Evolutionary conservation across 2,888 invertebrate genomes (phyloP).

Genomic region (Euclidia mi): DNA sequence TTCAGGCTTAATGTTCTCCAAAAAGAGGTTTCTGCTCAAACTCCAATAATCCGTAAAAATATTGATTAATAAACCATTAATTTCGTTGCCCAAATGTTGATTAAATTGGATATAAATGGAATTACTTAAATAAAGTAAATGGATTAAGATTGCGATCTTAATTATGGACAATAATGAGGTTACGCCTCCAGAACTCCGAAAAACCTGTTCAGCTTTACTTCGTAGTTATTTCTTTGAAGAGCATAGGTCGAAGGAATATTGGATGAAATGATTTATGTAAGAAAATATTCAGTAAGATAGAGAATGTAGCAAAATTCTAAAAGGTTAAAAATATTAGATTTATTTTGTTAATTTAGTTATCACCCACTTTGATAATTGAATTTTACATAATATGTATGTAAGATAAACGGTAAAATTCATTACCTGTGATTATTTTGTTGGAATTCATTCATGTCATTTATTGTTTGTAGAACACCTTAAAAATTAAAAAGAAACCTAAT

Average conservation of each 20-base stretch:
- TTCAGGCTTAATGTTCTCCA: background rate
- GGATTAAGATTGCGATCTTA: slow-evolving; percentile 11
- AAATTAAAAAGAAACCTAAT: no score
- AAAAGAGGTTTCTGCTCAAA: slow-evolving; percentile 1
- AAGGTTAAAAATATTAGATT: no score
- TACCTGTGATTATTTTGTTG: no score
- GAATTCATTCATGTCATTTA: no score
- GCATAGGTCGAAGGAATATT: background rate
- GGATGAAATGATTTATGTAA: no score
- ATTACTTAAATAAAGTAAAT: slow-evolving; percentile 9
- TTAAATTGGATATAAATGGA: slow-evolving; percentile 8
- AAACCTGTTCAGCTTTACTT: background rate
- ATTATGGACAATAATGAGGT: slow-evolving; percentile 9
- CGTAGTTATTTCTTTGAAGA: background rate
- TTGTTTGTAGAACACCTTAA: no score
- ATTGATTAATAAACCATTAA: slow-evolving; percentile 7
- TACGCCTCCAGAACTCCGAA: background rate
- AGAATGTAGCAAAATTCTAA: no score
- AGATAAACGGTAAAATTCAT: no score
- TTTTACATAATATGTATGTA: no score
- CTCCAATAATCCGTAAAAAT: slow-evolving; percentile 3
- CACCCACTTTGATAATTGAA: no score
- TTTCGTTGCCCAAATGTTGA: background rate
- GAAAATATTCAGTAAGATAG: no score
- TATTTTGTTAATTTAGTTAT: no score